phyloP scores from a whole-genome alignment of 2,888 invertebrate genomes.

The Xestia ashworthii region DNA sequence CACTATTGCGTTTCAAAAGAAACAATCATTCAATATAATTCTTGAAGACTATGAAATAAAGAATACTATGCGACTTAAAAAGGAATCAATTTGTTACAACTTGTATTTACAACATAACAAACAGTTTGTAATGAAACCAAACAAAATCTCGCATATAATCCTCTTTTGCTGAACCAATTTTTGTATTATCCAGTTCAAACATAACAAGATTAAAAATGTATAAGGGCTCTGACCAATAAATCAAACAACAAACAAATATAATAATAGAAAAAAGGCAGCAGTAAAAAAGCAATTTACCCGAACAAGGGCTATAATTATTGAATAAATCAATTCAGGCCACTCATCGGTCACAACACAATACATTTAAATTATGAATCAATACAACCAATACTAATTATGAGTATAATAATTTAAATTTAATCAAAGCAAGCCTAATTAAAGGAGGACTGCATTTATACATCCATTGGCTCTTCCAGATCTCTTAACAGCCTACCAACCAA shows the following conservation, averaged over 20 bases:
- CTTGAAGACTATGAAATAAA: not conserved
- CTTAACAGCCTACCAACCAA: no score
- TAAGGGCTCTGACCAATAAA: conserved; percentile 1
- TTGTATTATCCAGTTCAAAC: conserved; percentile 34
- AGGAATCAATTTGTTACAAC: conserved; percentile 8
- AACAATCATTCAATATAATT: conserved; percentile 4
- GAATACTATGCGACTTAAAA: not conserved
- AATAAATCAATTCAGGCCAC: conserved; percentile 35
- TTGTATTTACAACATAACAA: conserved; percentile 5
- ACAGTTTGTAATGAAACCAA: conserved; percentile 33
- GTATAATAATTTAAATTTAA: not conserved
- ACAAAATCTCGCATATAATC: conserved; percentile 29
- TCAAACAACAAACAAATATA: conserved; percentile 11
- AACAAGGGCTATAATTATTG: conserved; percentile 33
- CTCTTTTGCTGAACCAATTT: conserved; percentile 37
- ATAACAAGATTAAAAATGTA: conserved; percentile 12
- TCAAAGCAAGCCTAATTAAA: not conserved
- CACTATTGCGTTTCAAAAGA: conserved; percentile 31
- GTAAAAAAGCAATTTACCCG: conserved; percentile 14
- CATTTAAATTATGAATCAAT: conserved; percentile 40
- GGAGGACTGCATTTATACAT: no score
- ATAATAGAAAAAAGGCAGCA: conserved; percentile 9
- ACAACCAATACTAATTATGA: not conserved
- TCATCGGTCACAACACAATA: conserved; percentile 26
- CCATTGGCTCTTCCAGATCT: no score